Evolutionary conservation across 2,113 vertebrate genomes (phyloP).

Genomic region (Spea multiplicata): DNA sequence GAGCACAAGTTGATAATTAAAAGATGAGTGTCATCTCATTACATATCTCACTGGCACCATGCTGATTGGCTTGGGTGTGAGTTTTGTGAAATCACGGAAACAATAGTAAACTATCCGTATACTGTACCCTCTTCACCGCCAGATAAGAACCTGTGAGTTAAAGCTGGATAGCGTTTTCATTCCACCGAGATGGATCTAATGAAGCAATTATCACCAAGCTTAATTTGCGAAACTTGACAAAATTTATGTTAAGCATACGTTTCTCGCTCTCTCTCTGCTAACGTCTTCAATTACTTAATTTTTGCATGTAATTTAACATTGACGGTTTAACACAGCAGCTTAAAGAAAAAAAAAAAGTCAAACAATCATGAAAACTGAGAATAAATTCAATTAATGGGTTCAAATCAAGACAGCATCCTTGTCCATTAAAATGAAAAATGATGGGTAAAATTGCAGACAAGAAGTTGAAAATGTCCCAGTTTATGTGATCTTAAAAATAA

Average conservation of each 20-base stretch:
- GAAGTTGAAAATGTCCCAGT: background rate
- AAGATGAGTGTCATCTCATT: constrained; percentile 33
- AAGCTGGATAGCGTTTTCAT: constrained; percentile 14
- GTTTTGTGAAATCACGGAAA: constrained; percentile 28
- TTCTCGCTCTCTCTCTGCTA: constrained; percentile 26
- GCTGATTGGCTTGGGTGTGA: constrained; percentile 29
- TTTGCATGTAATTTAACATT: constrained; percentile 25
- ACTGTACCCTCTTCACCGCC: constrained; percentile 5
- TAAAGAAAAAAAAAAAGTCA: background rate
- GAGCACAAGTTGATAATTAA: constrained; percentile 38
- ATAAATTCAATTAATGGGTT: constrained; percentile 3
- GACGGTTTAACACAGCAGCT: constrained; percentile 23
- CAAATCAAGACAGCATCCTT: background rate
- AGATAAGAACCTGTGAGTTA: constrained; percentile 16
- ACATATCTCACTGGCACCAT: constrained; percentile 17
- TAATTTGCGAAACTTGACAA: constrained; percentile 45
- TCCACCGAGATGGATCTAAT: background rate
- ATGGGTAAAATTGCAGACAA: background rate
- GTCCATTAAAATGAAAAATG: background rate
- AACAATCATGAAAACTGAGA: background rate
- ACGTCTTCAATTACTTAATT: constrained; percentile 33
- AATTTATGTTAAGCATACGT: constrained; percentile 17
- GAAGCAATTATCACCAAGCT: constrained; percentile 37
- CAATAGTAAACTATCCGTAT: constrained; percentile 13
- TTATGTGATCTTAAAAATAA: background rate